Evolutionary conservation across 2,888 invertebrate genomes (phyloP), one percentile per base, ranked within the genome.

Genomic region (Melanostoma mellinum): DNA sequence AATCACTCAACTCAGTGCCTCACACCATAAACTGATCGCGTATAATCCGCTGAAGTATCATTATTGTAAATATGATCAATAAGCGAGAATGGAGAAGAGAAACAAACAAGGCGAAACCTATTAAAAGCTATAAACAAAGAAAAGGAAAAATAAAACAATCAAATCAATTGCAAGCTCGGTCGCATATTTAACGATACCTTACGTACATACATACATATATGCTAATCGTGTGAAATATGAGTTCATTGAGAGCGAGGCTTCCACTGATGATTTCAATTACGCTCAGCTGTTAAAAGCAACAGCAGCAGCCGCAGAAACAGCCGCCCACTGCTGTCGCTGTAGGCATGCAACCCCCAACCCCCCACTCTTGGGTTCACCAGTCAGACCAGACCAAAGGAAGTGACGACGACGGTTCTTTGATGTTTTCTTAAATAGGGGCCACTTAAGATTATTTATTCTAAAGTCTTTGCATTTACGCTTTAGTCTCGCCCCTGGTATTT

Each of bases 221-320:
- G 82, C 73, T 77, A 82, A 77, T 82, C 82, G 68, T 82, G 77
- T 78, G 82, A 78, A 82, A 77, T 72, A 78, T 82, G 63, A 82
- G 69, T 77, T 82, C 63, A 74, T 77, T 77, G 81, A 72, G 68
- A 77, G 65, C 81, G 77, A 78, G 77, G 73, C 73, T 82, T 63
- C 73, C 40, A 65, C 73, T 53, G 30, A 56, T 72, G 38, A 55
- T 69, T 68, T 68, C 72, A 77, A 77, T 76, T 68, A 72, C 42
- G 33, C 44, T 65, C 69, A 73, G 63, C 55, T 53, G 76, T 48
- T 71, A 33, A 38, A 58, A 52, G 38, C 75, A 58, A n/a, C 50
- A 48, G 48, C 50, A 55, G 42, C 32, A 32, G 33, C 42, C 69
- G 76, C 69, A 69, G 20, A 77, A 69, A 69, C 38, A 48, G 30